Conservation (phyloP, 2,797 vertebrate genomes). For the Hylomyscus alleni region DNA sequence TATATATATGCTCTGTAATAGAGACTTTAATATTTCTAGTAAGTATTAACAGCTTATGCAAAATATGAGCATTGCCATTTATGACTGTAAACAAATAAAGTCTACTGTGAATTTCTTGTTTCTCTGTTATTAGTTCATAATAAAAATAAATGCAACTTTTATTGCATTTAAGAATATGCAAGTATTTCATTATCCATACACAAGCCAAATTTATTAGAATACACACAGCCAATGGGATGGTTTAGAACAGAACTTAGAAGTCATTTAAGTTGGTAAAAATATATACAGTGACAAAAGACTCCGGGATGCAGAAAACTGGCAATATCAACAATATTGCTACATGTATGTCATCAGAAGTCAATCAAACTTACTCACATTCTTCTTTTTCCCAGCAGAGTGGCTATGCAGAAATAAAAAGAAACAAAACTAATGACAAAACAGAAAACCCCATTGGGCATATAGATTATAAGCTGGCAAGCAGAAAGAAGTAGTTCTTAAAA, state of each 20-base stretch:
- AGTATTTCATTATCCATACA: conserved; percentile 27
- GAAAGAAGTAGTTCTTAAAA: conserved; percentile 27
- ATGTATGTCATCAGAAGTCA: background rate
- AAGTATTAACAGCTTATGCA: conserved; percentile 24
- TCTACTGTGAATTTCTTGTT: background rate
- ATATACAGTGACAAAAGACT: background rate
- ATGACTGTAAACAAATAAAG: conserved; percentile 57
- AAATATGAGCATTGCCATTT: background rate
- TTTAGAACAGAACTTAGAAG: background rate
- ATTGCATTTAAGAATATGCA: background rate
- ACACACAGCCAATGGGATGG: background rate
- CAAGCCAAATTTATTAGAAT: background rate
- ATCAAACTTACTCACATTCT: background rate
- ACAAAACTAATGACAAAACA: background rate
- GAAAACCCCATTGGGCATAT: background rate
- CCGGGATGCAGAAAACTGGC: background rate
- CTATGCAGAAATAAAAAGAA: background rate
- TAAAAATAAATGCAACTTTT: conserved; percentile 56
- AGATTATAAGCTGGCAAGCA: conserved; percentile 6
- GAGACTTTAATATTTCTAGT: background rate
- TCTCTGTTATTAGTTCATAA: conserved; percentile 18
- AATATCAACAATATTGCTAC: background rate
- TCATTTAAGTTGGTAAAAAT: conserved; percentile 24
- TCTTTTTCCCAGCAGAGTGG: background rate
- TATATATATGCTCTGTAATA: background rate